phyloP scores from a whole-genome alignment of 2,113 vertebrate genomes.

The Melanocharis versteri region DNA sequence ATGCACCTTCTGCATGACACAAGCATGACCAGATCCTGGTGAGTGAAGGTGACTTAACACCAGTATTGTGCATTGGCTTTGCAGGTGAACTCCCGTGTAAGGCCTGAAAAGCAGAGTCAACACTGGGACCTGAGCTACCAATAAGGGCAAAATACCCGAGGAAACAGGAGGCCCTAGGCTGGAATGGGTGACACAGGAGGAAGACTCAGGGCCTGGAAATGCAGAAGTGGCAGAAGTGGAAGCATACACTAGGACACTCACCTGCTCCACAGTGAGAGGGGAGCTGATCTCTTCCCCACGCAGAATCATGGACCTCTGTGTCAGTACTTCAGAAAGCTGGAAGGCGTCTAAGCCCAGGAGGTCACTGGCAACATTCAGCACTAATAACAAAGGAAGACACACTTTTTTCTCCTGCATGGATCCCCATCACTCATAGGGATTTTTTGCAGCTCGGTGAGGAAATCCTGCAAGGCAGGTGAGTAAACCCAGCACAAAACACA shows the following conservation, averaged over 20 bases:
- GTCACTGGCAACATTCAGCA: conserved; percentile 83
- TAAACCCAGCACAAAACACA: not conserved
- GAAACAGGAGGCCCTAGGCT: not conserved
- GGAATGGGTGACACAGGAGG: not conserved
- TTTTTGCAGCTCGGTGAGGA: not conserved
- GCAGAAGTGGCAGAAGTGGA: not conserved
- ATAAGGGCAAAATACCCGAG: not conserved
- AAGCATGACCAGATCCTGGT: not conserved
- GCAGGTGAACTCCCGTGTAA: not conserved
- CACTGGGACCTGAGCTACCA: not conserved
- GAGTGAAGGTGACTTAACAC: not conserved
- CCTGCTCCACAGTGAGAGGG: conserved; percentile 92
- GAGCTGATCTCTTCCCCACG: conserved; percentile 92
- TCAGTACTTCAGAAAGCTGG: conserved; percentile 89
- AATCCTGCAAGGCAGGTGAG: not conserved
- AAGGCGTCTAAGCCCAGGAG: conserved; percentile 87
- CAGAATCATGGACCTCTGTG: conserved; percentile 91
- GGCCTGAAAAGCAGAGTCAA: not conserved
- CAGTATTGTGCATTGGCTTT: not conserved
- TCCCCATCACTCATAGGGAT: not conserved
- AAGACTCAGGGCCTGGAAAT: not conserved
- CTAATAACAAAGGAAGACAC: conserved; percentile 68
- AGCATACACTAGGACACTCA: conserved; percentile 28
- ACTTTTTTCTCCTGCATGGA: not conserved
- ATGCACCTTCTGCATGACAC: not conserved